Evolutionary conservation across 2,113 vertebrate species (phyloP), one percentile per base, ranked within the genome.

Genomic region (Petaurus breviceps): DNA sequence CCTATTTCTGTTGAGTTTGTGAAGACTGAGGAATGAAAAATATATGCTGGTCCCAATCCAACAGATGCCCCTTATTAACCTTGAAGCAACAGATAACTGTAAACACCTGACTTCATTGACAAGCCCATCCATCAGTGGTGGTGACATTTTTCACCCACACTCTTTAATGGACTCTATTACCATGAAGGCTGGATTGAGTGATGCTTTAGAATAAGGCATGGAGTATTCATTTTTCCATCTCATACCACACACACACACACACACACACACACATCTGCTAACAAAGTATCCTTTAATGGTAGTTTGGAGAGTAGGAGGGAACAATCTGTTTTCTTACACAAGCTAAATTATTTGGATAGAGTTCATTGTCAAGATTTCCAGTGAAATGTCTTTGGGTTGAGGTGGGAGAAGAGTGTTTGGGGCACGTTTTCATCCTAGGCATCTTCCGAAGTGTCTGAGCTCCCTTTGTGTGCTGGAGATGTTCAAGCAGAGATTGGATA

Each of bases 231-330:
- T 28, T 51, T 97, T 9, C 47, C 14, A 92, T 94, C 84, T 93
- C 92, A 51, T 50, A 43, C 16, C 22, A 84, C 2, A 84, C 68
- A 84, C 14, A 77, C n/a, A 77, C 5, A 77, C 19, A 8, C 61
- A 57, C 55, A 84, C 11, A 84, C 68, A 84, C 14, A 68, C 68
- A 77, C 1, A 77, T 77, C 26, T 92, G 8, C 92, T 93, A 68
- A 68, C 90, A 91, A 95, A 94, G 94, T 50, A 61, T 51, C 53
- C 94, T 94, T 92, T 37, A 47, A 49, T 94, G 93, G 77, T 14
- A 57, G 51, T 95, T 93, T 51, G 92, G 0, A 91, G 90, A 95
- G 92, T 61, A 26, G 49, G 9, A 51, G 1, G 43, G 7, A 1
- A 54, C 31, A 26, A 26, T 26, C 90, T 94, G 90, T 53, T 6